A percentile compares a stretch with the other conserved stretches of the same genome.
phyloP scores from a whole-genome alignment of 2,797 vertebrate genomes.

The Adelosebastes latens region DNA sequence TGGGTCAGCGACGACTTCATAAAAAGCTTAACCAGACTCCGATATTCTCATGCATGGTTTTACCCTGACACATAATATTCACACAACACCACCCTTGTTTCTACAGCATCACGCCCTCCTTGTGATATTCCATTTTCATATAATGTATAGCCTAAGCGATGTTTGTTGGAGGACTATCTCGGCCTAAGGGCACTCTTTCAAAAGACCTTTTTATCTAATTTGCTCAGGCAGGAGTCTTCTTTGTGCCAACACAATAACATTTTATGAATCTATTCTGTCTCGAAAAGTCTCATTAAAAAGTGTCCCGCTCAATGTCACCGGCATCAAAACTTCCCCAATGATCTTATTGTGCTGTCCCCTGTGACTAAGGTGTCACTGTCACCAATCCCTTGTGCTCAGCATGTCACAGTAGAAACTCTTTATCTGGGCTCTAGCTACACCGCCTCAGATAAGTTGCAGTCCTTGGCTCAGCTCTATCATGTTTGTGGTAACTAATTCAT shows the following conservation, averaged over 20 bases:
- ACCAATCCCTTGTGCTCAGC: constrained; percentile 29
- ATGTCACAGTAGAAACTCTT: constrained; percentile 25
- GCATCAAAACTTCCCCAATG: constrained; percentile 22
- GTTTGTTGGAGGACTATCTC: constrained; percentile 24
- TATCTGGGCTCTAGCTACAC: constrained; percentile 21
- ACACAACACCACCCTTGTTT: constrained; percentile 43
- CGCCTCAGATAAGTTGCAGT: constrained; percentile 12
- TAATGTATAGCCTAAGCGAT: background rate
- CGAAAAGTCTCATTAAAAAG: constrained; percentile 11
- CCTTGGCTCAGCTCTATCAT: background rate
- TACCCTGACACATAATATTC: background rate
- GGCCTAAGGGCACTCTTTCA: constrained; percentile 30
- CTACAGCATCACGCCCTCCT: constrained; percentile 1
- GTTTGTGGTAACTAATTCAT: constrained; percentile 11
- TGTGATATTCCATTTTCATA: constrained; percentile 8
- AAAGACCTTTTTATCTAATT: constrained; percentile 21
- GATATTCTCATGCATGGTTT: background rate
- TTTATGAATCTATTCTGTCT: background rate
- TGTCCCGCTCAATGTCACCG: background rate
- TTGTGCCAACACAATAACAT: constrained; percentile 1
- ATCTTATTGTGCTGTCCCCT: constrained; percentile 13
- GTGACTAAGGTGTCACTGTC: constrained; percentile 34
- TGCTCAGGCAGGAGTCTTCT: background rate
- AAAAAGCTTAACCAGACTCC: background rate
- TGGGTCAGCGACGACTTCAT: background rate